Evolutionary conservation across 2,113 vertebrate genomes (phyloP).

Genomic region (Thunnus maccoyii): DNA sequence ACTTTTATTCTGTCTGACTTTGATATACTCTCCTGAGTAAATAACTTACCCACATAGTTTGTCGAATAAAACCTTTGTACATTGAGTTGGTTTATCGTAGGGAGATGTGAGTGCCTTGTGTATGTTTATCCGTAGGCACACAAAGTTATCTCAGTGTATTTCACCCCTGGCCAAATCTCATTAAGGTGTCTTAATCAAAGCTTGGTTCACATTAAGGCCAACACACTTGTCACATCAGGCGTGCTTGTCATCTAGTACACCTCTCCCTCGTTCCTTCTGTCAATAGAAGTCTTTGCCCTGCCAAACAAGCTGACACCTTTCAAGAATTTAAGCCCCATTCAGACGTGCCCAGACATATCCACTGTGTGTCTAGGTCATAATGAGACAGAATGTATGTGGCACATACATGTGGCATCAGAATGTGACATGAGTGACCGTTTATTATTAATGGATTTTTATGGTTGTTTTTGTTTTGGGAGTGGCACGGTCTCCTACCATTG

Average conservation of each 20-base stretch:
- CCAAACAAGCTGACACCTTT: constrained; percentile 17
- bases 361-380: constrained; percentile 20
- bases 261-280: constrained; percentile 31
- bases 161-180: constrained; percentile 62
- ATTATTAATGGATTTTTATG: not conserved
- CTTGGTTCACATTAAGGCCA: constrained; percentile 55
- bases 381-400: not conserved
- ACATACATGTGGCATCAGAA: not conserved
- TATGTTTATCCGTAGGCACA: constrained; percentile 10
- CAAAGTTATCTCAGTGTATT: constrained; percentile 42
- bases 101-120: constrained; percentile 4
- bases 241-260: constrained; percentile 12
- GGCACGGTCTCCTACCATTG: not conserved
- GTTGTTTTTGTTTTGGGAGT: not conserved
- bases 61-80: constrained; percentile 7
- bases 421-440: not conserved
- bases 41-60: not conserved
- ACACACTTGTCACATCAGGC: constrained; percentile 42
- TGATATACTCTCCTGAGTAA: constrained; percentile 6
- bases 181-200: constrained; percentile 76
- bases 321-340: constrained; percentile 14
- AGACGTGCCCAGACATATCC: constrained; percentile 21
- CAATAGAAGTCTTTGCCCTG: constrained; percentile 9
- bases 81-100: not conserved
- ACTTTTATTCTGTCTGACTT: not conserved